Conservation (phyloP, 2,797 vertebrate species). For the Macropodus opercularis region DNA sequence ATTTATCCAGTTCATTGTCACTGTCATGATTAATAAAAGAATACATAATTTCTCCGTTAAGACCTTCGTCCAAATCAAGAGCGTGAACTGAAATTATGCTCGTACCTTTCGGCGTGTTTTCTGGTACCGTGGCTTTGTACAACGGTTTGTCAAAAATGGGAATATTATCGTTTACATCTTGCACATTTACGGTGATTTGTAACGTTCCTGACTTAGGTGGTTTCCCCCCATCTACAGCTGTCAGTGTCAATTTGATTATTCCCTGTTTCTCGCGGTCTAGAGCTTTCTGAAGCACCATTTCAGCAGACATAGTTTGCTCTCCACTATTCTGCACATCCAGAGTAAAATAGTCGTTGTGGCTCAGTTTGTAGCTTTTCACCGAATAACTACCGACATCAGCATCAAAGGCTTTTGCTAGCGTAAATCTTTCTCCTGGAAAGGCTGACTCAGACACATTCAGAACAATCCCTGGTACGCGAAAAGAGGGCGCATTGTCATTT, state of each 20-base stretch:
- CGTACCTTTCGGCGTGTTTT: conserved; percentile 79
- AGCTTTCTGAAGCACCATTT: conserved; percentile 87
- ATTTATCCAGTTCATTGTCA: conserved; percentile 82
- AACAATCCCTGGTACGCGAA: conserved; percentile 80
- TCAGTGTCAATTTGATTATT: conserved; percentile 83
- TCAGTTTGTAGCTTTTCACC: conserved; percentile 87
- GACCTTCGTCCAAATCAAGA: conserved; percentile 86
- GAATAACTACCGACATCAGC: conserved; percentile 86
- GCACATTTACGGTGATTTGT: conserved; percentile 83
- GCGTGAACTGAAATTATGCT: conserved; percentile 85
- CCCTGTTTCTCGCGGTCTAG: conserved; percentile 88
- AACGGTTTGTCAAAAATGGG: conserved; percentile 68
- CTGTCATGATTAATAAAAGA: conserved; percentile 87
- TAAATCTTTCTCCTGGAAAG: conserved; percentile 83
- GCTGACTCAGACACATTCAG: conserved; percentile 87
- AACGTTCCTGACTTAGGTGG: conserved; percentile 85
- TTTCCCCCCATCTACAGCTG: conserved; percentile 88
- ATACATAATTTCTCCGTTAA: conserved; percentile 87
- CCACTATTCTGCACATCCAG: conserved; percentile 86
- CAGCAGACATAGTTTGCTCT: conserved; percentile 83
- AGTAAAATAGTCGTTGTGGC: conserved; percentile 85
- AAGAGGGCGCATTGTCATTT: conserved; percentile 87
- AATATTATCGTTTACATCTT: conserved; percentile 85
- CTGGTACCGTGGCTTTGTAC: conserved; percentile 81
- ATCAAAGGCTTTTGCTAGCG: conserved; percentile 86